Evolutionary conservation across 1,140 invertebrate species (phyloP), one percentile per base, ranked within the genome.

Genomic region (Drosophila ohnishii): DNA sequence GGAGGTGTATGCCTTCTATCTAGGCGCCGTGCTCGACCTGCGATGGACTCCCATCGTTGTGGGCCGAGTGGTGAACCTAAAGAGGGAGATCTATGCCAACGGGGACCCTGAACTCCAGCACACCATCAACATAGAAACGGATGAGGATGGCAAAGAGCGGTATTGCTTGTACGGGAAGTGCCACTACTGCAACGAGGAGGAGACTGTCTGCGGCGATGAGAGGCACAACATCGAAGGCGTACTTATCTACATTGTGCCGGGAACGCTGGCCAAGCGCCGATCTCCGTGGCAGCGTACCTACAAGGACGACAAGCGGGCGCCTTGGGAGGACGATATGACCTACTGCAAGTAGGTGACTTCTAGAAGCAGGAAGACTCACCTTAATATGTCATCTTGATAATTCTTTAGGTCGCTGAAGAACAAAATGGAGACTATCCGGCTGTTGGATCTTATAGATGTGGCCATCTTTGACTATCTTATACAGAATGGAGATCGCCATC

Each of bases 1-100:
- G n/a, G 98, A 99, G 94, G 95, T 98, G n/a, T 95, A 96, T 78
- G 96, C 96, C n/a, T 98, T 98, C 92, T 97, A 98, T 92, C 93
- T 98, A 65, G 96, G 95, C 50, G 94, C 95, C 57, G 92, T 98
- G 22, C 91, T 99, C 16, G 95, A 95, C 58, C 93, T 97, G 57
- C 94, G 95, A 78, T 94, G 95, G 92, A 95, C 95, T 32, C 96
- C 97, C 2, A 93, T 98, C 44, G 95, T 95, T 34, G 95, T 95
- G 30, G 96, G 96, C 48, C 93, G 97, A 79, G 95, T 93, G 88
- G 92, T 99, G 11, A 94, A 97, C 91, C 88, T 98, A 4, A 93
- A 93, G 47, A 71, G 22, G 5, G 97, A 98, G 85, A 93, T 98
- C 48, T 91, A 95, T 48, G 94, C 95, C 5, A 93, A 95, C 40